phyloP scores from a whole-genome alignment of 2,888 invertebrate genomes.

The Aethes cnicana region DNA sequence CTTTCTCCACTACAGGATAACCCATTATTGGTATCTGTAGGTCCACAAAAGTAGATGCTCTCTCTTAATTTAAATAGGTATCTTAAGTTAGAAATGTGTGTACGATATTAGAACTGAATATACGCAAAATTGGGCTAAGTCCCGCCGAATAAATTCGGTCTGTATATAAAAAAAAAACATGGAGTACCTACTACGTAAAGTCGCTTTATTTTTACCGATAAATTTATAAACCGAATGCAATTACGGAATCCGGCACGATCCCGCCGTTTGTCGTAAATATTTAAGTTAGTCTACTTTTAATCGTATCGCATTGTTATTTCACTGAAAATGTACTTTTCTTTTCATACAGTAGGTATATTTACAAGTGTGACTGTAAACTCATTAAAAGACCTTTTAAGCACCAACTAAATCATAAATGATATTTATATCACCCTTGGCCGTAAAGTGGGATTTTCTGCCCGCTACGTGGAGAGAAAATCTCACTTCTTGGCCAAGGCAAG shows the following conservation, averaged over 20 bases:
- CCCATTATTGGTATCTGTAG: too few relatives aligned
- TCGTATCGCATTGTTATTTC: conserved; percentile 18
- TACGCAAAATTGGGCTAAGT: conserved; percentile 2
- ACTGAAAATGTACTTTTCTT: background rate
- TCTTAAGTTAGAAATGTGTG: conserved; percentile 6
- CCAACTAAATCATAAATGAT: background rate
- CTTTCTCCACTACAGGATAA: too few relatives aligned
- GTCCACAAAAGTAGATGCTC: conserved; percentile 11
- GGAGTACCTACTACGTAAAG: conserved; percentile 7
- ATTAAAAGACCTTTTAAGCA: background rate
- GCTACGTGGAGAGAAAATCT: too few relatives aligned
- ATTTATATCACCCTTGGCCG: too few relatives aligned
- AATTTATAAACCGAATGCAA: conserved; percentile 25
- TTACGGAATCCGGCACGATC: conserved; percentile 7
- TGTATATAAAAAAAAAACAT: conserved; percentile 19
- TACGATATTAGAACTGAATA: conserved; percentile 5
- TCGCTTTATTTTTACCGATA: conserved; percentile 20
- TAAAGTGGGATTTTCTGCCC: too few relatives aligned
- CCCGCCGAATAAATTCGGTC: conserved; percentile 14
- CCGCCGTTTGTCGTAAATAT: conserved; percentile 15
- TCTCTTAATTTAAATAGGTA: conserved; percentile 20
- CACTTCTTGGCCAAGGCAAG: too few relatives aligned
- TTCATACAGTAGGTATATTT: too few relatives aligned
- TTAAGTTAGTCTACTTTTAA: conserved; percentile 20
- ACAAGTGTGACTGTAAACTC: too few relatives aligned